A percentile compares a stretch with the other conserved stretches of the same genome.
Evolutionary conservation across 2,888 invertebrate genomes (phyloP).

Genomic region (Trichacis sp.): DNA sequence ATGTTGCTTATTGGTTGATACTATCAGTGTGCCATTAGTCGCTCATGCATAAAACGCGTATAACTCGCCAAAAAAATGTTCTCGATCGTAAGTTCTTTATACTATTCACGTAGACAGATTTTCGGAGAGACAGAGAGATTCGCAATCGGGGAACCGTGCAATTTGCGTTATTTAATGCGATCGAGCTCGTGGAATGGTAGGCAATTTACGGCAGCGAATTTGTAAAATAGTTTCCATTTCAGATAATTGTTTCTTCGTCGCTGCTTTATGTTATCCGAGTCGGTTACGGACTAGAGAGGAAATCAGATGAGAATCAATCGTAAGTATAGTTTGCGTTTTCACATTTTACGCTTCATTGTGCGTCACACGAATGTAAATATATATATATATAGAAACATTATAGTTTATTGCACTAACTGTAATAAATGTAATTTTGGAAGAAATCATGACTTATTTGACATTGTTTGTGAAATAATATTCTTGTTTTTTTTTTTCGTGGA

Average conservation of each 20-base stretch:
- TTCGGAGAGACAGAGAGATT: background rate
- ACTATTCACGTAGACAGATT: background rate
- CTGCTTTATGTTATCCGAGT: slow-evolving; percentile 29
- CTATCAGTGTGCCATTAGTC: slow-evolving; percentile 55
- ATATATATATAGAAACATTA: too few relatives aligned
- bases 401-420: too few relatives aligned
- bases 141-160: background rate
- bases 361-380: too few relatives aligned
- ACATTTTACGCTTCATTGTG: background rate
- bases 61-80: slow-evolving; percentile 47
- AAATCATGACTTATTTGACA: too few relatives aligned
- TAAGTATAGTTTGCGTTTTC: slow-evolving; percentile 15
- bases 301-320: slow-evolving; percentile 20
- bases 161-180: background rate
- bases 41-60: slow-evolving; percentile 34
- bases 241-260: slow-evolving; percentile 34
- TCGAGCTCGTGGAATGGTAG: background rate
- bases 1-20: slow-evolving; percentile 50
- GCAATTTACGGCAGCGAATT: background rate
- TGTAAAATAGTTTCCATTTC: slow-evolving; percentile 22
- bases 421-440: too few relatives aligned
- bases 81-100: slow-evolving; percentile 51
- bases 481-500: too few relatives aligned
- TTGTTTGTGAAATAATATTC: too few relatives aligned
- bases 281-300: slow-evolving; percentile 28